Base-by-base conservation (phyloP, 2,888 invertebrate genomes). In the Aromia moschata region DNA sequence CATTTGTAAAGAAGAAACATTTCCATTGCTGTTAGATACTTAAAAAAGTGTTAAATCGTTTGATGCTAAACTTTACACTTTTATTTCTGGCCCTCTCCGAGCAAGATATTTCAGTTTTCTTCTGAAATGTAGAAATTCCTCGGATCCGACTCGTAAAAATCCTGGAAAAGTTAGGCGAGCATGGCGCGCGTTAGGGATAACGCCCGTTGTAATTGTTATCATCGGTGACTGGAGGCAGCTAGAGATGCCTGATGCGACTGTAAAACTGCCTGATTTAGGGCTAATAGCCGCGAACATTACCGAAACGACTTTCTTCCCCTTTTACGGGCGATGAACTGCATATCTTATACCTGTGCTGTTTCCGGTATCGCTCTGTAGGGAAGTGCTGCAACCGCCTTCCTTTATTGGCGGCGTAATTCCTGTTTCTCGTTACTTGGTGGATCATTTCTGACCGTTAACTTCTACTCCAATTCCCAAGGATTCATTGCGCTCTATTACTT, bases 211-310 rank as follows among this genome's bases (percentile, higher is more conserved):
- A 65, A 65, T 65, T 65, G 64, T 65, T 62, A 65, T 65, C 62
- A 65, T 65, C 57, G 62, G 57, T 44, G 55, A 58, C 52, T 62
- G 59, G 60, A 65, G 57, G 59, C 54, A 45, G 56, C 44, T 53
- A 30, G 56, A 59, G 54, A 49, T 56, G 40, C 40, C 55, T 61
- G 67, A 68, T 62, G 65, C 58, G 64, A 56, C 66, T 65, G 64
- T 67, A 65, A 65, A 69, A 67, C 64, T 64, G 65, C 64, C 65
- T 69, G 65, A 69, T 69, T 67, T 67, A 69, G 58, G 65, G 64
- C 64, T 64, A 67, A 69, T 67, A 64, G 68, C 62, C 54, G 58
- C 36, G 62, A 64, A 56, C 60, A 62, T 62, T 63, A 60, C 62
- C 58, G 58, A 58, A 69, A 69, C 65, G 67, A 65, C 67, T 69